These are phyloP conservation scores for Brevipalpus yothersi DNA, from an alignment of 1,140 invertebrate genomes.

Conservation along the genomic window DNA sequence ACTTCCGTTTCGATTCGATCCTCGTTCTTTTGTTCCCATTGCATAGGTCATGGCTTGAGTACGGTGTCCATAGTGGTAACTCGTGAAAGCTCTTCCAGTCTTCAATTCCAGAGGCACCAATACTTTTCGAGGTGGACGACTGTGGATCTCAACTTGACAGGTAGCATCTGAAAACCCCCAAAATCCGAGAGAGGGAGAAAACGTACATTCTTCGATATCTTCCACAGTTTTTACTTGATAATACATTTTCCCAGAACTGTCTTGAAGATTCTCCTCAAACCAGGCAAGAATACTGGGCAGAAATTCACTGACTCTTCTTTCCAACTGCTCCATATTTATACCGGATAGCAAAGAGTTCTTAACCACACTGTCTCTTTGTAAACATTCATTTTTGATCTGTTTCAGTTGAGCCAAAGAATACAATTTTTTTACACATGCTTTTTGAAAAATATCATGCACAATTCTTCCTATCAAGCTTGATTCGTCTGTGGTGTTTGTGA, in stretches of 20 bases:
- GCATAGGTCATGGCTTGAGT: constrained; percentile 71
- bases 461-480: constrained; percentile 27
- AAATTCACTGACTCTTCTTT: constrained; percentile 21
- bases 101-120: constrained; percentile 73
- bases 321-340: constrained; percentile 7
- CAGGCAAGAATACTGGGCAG: constrained; percentile 27
- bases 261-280: no score
- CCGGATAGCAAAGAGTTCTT: constrained; percentile 6
- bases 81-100: constrained; percentile 44
- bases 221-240: constrained; percentile 21
- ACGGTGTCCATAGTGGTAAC: constrained; percentile 56
- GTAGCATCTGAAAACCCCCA: constrained; percentile 82
- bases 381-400: not conserved
- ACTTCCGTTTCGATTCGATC: constrained; percentile 19
- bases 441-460: constrained; percentile 28
- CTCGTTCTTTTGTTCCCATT: constrained; percentile 49
- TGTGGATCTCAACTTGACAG: constrained; percentile 36
- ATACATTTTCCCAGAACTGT: no score
- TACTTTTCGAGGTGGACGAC: not conserved
- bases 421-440: constrained; percentile 14
- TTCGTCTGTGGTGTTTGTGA: constrained; percentile 19
- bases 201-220: constrained; percentile 84
- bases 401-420: constrained; percentile 1
- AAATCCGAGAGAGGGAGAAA: constrained; percentile 58
- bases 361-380: not conserved